A percentile compares a stretch with the other conserved stretches of the same genome.
Evolutionary conservation across 2,113 vertebrate species (phyloP).

Genomic region (Pleuronectes platessa): DNA sequence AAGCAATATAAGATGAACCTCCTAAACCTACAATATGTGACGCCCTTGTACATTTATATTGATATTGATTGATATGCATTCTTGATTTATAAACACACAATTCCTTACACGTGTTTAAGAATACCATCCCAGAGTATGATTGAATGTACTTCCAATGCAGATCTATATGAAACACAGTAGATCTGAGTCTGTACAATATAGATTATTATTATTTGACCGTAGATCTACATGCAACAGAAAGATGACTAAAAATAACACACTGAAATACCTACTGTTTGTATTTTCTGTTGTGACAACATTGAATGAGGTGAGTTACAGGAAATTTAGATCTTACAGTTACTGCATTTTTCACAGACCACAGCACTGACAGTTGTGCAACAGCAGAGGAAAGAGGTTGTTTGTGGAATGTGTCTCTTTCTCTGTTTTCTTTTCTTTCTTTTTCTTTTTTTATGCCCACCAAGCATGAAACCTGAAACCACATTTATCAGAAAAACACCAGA

Average conservation of each 20-base stretch:
- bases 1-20: no score
- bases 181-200: neutral
- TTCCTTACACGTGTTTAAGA: no score
- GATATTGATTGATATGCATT: no score
- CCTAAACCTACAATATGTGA: no score
- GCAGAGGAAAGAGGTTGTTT: conserved; percentile 29
- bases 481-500: conserved; percentile 31
- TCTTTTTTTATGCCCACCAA: conserved; percentile 16
- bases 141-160: neutral
- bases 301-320: conserved; percentile 4
- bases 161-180: neutral
- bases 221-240: neutral
- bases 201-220: neutral
- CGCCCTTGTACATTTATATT: no score
- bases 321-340: conserved; percentile 1
- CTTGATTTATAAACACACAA: no score
- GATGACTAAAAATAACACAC: neutral
- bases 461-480: conserved; percentile 36
- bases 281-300: neutral
- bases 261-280: neutral
- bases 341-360: conserved; percentile 6
- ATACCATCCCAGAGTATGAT: no score
- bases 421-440: neutral
- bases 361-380: conserved; percentile 1
- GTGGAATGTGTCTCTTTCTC: neutral